Evolutionary conservation across 2,113 vertebrate species (phyloP).

Genomic region (Spheniscus mendiculus): DNA sequence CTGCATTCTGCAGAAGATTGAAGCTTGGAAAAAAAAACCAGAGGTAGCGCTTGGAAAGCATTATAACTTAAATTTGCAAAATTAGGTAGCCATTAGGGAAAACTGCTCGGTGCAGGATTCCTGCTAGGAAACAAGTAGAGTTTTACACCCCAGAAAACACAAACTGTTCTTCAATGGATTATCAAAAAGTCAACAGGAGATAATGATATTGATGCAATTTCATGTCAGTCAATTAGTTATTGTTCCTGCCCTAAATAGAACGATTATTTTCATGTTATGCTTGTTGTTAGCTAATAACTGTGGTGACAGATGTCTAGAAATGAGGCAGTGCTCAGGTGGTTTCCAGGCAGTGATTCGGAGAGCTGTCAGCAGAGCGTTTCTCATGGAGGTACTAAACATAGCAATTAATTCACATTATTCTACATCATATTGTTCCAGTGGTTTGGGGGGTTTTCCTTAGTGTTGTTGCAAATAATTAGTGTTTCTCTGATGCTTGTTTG

Average conservation of each 20-base stretch:
- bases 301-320: conserved; percentile 48
- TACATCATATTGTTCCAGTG: neutral
- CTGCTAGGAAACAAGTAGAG: neutral
- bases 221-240: conserved; percentile 14
- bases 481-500: conserved; percentile 1
- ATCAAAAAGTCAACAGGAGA: conserved; percentile 45
- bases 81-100: neutral
- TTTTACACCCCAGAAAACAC: neutral
- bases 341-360: conserved; percentile 19
- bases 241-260: conserved; percentile 25
- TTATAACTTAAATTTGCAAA: neutral
- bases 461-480: neutral
- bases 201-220: conserved; percentile 34
- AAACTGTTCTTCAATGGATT: neutral
- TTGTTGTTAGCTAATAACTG: conserved; percentile 46
- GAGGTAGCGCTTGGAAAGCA: neutral
- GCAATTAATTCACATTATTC: neutral
- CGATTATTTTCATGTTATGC: conserved; percentile 27
- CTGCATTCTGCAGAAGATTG: neutral
- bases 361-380: neutral
- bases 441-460: neutral
- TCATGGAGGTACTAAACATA: neutral
- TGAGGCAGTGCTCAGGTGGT: conserved; percentile 18
- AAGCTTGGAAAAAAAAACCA: neutral
- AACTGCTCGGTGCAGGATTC: neutral